phyloP scores from a whole-genome alignment of 1,140 invertebrate genomes.

The Drosophila varians region DNA sequence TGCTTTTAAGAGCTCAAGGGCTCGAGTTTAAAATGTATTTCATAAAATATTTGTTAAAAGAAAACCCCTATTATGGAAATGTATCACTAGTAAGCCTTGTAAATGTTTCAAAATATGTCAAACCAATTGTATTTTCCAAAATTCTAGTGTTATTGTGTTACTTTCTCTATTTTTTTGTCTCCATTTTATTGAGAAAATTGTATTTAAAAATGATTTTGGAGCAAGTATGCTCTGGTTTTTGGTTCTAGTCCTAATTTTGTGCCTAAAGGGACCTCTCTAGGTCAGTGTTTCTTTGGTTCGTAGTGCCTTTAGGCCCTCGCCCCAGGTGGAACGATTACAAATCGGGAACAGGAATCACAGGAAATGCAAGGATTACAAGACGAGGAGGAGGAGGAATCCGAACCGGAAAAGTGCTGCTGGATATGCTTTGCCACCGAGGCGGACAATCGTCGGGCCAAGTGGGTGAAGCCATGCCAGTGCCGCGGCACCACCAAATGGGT shows the following conservation, averaged over 20 bases:
- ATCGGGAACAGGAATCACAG: neutral
- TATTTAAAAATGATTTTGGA: neutral
- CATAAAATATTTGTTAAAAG: too few relatives aligned
- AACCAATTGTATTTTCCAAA: too few relatives aligned
- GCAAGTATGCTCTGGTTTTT: neutral
- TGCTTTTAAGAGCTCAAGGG: too few relatives aligned
- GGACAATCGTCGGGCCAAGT: slow-evolving; percentile 93
- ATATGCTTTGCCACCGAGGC: slow-evolving; percentile 98
- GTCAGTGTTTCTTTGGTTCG: slow-evolving; percentile 9
- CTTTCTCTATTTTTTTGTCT: too few relatives aligned
- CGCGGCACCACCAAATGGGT: slow-evolving; percentile 97
- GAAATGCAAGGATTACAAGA: neutral
- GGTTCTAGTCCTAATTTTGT: neutral
- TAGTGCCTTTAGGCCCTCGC: too few relatives aligned
- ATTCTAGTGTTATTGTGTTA: too few relatives aligned
- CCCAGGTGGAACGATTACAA: neutral
- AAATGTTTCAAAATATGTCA: too few relatives aligned
- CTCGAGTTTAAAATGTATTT: too few relatives aligned
- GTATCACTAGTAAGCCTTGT: too few relatives aligned
- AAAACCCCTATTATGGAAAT: too few relatives aligned
- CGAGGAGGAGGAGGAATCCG: slow-evolving; percentile 1
- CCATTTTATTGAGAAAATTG: too few relatives aligned
- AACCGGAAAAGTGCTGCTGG: slow-evolving; percentile 89
- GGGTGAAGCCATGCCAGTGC: slow-evolving; percentile 98
- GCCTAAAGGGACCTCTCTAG: too few relatives aligned